Conservation (phyloP, 2,113 vertebrate species). For the Elanoides forficatus region DNA sequence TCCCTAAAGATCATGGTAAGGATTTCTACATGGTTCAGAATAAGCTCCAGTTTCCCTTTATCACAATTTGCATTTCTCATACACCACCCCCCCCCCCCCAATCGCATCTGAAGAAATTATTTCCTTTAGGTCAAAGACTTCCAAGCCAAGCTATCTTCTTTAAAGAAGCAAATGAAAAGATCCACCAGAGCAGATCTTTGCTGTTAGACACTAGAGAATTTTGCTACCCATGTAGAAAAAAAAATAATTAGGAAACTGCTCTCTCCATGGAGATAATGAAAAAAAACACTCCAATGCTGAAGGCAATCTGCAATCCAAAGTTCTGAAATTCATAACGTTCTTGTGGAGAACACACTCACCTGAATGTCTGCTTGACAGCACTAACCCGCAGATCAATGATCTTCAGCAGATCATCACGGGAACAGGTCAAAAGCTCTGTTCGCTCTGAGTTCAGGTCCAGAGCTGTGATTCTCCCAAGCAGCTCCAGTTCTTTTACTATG, state of each 20-base stretch:
- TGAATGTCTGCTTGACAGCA: conserved; percentile 85
- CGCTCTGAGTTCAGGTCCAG: conserved; percentile 93
- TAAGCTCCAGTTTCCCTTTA: not conserved
- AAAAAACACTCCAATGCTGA: not conserved
- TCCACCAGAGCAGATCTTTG: not conserved
- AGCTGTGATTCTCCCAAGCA: conserved; percentile 90
- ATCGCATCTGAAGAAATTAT: not conserved
- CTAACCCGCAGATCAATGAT: conserved; percentile 88
- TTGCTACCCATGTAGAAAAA: not conserved
- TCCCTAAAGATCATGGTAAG: not conserved
- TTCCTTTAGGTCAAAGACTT: not conserved
- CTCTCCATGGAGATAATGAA: not conserved
- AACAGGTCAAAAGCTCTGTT: conserved; percentile 92
- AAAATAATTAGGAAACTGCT: not conserved
- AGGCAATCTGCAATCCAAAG: not conserved
- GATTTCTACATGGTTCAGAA: not conserved
- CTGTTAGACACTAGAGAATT: not conserved
- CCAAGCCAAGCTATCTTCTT: not conserved
- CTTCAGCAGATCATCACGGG: conserved; percentile 91
- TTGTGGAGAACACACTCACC: conserved; percentile 66
- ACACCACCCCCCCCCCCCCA: not conserved
- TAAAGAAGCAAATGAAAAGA: not conserved
- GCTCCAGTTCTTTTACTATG: conserved; percentile 88
- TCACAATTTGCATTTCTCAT: not conserved
- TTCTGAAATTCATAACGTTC: not conserved